phyloP scores from a whole-genome alignment of 2,888 invertebrate genomes.

The Spicauda simplicius region DNA sequence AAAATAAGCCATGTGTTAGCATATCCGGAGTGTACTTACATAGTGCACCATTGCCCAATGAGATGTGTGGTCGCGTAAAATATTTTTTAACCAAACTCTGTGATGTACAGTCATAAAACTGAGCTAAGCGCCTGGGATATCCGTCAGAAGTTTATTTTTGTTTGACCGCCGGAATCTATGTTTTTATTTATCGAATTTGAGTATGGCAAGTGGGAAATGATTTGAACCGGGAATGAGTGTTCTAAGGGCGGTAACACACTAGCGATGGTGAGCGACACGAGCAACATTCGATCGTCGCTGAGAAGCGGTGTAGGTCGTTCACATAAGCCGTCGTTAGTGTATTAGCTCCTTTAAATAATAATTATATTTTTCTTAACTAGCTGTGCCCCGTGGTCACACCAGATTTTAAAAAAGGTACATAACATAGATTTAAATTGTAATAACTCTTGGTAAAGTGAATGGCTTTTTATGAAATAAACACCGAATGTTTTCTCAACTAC shows the following conservation, averaged over 20 bases:
- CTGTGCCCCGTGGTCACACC: no score
- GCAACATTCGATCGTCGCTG: no score
- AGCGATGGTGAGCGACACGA: no score
- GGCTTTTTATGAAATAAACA: no score
- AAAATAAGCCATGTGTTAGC: not conserved
- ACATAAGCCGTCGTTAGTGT: no score
- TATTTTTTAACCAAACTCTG: conserved; percentile 45
- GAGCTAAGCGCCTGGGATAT: conserved; percentile 45
- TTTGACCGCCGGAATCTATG: conserved; percentile 44
- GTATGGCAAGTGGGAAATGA: conserved; percentile 28
- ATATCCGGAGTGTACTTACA: conserved; percentile 5
- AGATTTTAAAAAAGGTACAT: no score
- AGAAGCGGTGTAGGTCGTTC: no score
- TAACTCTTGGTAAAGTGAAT: no score
- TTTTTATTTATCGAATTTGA: conserved; percentile 39
- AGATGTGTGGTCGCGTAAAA: conserved; percentile 44
- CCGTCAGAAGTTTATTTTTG: conserved; percentile 52
- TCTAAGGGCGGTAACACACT: not conserved
- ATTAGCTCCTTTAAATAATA: no score
- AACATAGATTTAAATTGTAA: no score
- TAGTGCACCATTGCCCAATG: conserved; percentile 34
- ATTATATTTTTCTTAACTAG: no score
- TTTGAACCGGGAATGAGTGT: conserved; percentile 1
- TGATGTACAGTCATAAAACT: conserved; percentile 49
- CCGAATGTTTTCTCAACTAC: no score